Evolutionary conservation across 2,797 vertebrate genomes (phyloP).

Genomic region (Tokudaia muenninki): DNA sequence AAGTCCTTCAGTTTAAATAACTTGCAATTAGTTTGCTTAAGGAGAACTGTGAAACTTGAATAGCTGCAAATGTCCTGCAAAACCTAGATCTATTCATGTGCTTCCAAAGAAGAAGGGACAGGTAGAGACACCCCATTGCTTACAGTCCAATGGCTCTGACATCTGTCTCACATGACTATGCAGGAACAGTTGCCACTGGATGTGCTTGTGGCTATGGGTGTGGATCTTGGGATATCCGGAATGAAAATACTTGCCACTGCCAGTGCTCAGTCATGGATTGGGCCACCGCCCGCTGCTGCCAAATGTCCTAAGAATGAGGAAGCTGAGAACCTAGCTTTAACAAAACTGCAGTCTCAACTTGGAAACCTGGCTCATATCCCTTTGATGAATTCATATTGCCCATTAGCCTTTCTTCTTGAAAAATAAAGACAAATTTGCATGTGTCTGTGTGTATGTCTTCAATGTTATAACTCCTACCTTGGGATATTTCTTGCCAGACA

Average conservation of each 20-base stretch:
- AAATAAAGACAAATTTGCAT: slow-evolving; percentile 35
- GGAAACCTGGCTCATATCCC: neutral
- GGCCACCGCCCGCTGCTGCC: slow-evolving; percentile 47
- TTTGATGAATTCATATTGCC: neutral
- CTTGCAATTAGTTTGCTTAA: neutral
- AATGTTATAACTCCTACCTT: neutral
- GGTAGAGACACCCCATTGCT: neutral
- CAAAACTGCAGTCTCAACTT: neutral
- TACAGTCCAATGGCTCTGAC: neutral
- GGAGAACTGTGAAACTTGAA: slow-evolving; percentile 1
- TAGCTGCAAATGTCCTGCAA: neutral
- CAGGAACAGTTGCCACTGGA: slow-evolving; percentile 21
- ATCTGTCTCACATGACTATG: neutral
- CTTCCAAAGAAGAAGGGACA: neutral
- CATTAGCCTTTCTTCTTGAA: neutral
- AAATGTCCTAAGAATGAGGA: neutral
- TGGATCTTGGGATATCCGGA: slow-evolving; percentile 43
- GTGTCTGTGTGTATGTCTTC: neutral
- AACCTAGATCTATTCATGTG: neutral
- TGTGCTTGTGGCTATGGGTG: slow-evolving; percentile 65
- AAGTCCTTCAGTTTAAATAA: neutral
- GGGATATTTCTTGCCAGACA: neutral
- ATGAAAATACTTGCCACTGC: slow-evolving; percentile 42
- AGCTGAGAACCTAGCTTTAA: neutral
- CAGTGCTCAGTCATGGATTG: neutral